Evolutionary conservation across 2,113 vertebrate genomes (phyloP).

Genomic region (Cyprinus carpio): DNA sequence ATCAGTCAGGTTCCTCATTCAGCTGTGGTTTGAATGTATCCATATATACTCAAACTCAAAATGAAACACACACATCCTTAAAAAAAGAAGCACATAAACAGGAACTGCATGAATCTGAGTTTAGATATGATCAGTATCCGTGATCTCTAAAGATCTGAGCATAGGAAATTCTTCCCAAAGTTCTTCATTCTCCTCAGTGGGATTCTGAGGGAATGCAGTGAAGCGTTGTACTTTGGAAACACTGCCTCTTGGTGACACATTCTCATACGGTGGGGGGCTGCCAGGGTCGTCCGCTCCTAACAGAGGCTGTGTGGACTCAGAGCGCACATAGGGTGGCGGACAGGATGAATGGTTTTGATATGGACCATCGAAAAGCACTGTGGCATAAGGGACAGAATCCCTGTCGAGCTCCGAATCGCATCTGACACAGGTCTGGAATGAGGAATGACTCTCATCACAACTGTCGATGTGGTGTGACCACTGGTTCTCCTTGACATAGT

Average conservation of each 20-base stretch:
- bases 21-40: background rate
- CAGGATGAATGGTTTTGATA: constrained; percentile 64
- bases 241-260: constrained; percentile 61
- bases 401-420: constrained; percentile 55
- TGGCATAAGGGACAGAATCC: constrained; percentile 81
- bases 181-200: constrained; percentile 46
- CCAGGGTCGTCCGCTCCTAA: constrained; percentile 72
- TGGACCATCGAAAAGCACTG: constrained; percentile 74
- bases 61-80: too few relatives aligned
- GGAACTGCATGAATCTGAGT: background rate
- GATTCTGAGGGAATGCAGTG: constrained; percentile 47
- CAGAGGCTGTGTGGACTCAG: constrained; percentile 86
- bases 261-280: constrained; percentile 82
- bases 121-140: constrained; percentile 66
- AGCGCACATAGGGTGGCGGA: constrained; percentile 75
- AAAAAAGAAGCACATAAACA: background rate
- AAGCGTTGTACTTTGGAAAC: constrained; percentile 61
- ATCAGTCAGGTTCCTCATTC: background rate
- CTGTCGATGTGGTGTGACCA: constrained; percentile 46
- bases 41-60: background rate
- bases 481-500: constrained; percentile 57
- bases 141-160: constrained; percentile 80
- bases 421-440: constrained; percentile 53
- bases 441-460: constrained; percentile 63
- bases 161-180: constrained; percentile 85